Base-by-base conservation (phyloP, 2,113 vertebrate genomes). In the Origma solitaria region DNA sequence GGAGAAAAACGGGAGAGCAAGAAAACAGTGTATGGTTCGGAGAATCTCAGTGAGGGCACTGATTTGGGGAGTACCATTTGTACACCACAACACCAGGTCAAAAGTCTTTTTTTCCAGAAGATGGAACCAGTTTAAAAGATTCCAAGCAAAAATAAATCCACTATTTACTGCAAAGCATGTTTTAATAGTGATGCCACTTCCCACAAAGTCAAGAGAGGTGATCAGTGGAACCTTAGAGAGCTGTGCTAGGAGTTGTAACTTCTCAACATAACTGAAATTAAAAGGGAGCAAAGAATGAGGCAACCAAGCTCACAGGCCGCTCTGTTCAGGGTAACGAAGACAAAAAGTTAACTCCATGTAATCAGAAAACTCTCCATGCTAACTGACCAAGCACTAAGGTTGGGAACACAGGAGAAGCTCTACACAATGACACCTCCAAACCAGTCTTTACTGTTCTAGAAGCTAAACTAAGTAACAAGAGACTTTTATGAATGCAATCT, bases 11-110 rank as follows among this genome's bases (percentile, higher is more conserved):
- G 0, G 31, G 6, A 11, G 11, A 60, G 33, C 2, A 4, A 77
- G 22, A 51, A 44, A 45, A 23, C 0, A 0, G 18, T 1, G 0
- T 28, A 13, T 38, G 54, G 28, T 53, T 60, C 51, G 27, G 33
- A 77, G 10, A 37, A 44, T 12, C 37, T 60, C 44, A 51, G 33
- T 58, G 17, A 25, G 11, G 27, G 9, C 71, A 58, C 37, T 35
- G 14, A 60, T 51, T 33, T 44, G 45, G 22, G 31, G 27, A 77
- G 18, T 16, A 33, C 28, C 54, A 61, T 53, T 61, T 64, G 33
- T 61, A n/a, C 15, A 45, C 10, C 38, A 60, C 33, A 60, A 25
- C 16, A 28, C 14, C 7, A 83, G 30, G 15, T 7, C 35, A 71
- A 22, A 51, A 11, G 47, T 7, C 12, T 15, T 91, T 86, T 60